A percentile compares a stretch with the other conserved stretches of the same genome.
Conservation (phyloP, 2,113 vertebrate genomes). For the Micromys minutus region DNA sequence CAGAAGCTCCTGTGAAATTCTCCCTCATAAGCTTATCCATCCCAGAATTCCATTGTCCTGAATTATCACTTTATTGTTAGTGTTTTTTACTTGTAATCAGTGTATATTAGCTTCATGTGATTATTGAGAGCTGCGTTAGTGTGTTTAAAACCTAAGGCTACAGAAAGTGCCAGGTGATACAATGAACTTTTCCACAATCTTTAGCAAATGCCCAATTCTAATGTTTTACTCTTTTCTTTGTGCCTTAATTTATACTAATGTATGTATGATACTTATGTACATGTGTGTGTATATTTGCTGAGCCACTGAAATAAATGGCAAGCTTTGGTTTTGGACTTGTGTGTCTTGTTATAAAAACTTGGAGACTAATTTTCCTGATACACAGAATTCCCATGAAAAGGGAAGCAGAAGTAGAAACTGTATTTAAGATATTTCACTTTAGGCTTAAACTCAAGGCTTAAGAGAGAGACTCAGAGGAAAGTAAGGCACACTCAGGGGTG, state of each 20-base stretch:
- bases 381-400: background rate
- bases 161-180: background rate
- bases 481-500: background rate
- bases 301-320: conserved; percentile 28
- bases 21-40: background rate
- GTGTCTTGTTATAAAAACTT: background rate
- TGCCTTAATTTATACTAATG: background rate
- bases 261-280: background rate
- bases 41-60: too few relatives aligned
- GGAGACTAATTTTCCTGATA: background rate
- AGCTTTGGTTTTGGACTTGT: background rate
- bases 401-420: too few relatives aligned
- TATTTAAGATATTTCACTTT: background rate
- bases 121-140: background rate
- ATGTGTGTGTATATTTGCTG: background rate
- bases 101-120: background rate
- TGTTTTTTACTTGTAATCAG: background rate
- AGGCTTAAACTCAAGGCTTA: background rate
- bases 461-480: background rate
- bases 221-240: background rate
- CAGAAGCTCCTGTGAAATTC: background rate
- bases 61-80: background rate
- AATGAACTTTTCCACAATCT: background rate
- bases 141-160: conserved; percentile 18
- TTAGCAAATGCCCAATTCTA: background rate